phyloP scores from a whole-genome alignment of 92 coral and sea anemone genomes.

The Muricea muricata region DNA sequence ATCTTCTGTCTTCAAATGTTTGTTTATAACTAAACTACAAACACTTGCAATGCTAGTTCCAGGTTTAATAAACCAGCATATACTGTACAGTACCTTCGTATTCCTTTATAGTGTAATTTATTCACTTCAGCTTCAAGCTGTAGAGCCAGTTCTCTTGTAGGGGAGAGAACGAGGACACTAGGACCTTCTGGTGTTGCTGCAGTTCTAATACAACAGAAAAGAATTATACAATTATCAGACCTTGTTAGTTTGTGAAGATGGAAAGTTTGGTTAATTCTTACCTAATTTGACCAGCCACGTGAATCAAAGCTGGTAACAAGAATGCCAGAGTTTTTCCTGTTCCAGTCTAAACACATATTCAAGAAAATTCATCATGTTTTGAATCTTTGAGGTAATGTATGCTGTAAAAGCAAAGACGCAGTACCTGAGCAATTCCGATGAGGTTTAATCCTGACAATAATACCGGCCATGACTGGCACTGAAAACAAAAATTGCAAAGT shows the following conservation, averaged over 20 bases:
- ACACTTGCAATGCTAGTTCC: too few relatives aligned
- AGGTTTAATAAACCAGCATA: too few relatives aligned
- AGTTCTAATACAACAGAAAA: slow-evolving; percentile 63
- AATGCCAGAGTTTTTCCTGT: slow-evolving; percentile 97
- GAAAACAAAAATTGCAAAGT: too few relatives aligned
- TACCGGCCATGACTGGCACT: slow-evolving; percentile 99
- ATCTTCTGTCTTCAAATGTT: too few relatives aligned
- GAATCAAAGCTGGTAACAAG: slow-evolving; percentile 88
- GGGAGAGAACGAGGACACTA: slow-evolving; percentile 83
- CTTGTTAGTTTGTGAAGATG: not conserved
- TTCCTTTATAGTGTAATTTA: slow-evolving; percentile 91
- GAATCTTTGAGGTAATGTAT: too few relatives aligned
- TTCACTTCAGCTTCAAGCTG: slow-evolving; percentile 95
- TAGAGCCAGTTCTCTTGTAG: slow-evolving; percentile 92
- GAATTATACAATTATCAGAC: not conserved
- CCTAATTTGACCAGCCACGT: slow-evolving; percentile 92
- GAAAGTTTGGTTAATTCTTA: too few relatives aligned
- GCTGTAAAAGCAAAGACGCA: too few relatives aligned
- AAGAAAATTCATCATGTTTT: not conserved
- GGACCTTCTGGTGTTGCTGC: slow-evolving; percentile 85
- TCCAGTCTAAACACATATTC: slow-evolving; percentile 77
- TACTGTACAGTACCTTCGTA: slow-evolving; percentile 91
- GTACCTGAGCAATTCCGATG: slow-evolving; percentile 97
- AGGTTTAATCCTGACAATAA: slow-evolving; percentile 90
- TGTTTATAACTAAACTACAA: too few relatives aligned